These are phyloP conservation scores for Odontesthes bonariensis DNA, from an alignment of 2,113 vertebrate species.

Conservation along the genomic window DNA sequence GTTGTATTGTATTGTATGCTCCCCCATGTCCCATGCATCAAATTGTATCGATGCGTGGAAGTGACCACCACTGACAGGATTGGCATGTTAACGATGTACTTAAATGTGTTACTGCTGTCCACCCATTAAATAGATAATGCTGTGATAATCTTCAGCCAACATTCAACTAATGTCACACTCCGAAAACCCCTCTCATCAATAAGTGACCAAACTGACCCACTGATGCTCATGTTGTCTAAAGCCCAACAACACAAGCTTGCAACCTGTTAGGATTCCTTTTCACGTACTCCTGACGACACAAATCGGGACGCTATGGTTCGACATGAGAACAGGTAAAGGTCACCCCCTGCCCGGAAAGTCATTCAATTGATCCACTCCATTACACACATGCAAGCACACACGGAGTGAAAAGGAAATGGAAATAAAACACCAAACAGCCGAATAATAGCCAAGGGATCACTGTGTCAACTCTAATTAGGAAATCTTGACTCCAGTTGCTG, in stretches of 20 bases:
- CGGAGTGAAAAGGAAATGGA: constrained; percentile 23
- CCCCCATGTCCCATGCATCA: too few relatives aligned
- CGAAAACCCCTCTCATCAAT: constrained; percentile 44
- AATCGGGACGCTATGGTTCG: constrained; percentile 20
- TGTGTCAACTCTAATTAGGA: constrained; percentile 53
- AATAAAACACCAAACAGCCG: constrained; percentile 43
- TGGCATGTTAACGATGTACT: not conserved
- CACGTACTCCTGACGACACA: constrained; percentile 32
- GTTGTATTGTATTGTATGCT: too few relatives aligned
- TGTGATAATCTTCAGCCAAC: constrained; percentile 43
- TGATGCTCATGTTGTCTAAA: constrained; percentile 18
- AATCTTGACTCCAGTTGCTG: constrained; percentile 19
- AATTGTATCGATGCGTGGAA: not conserved
- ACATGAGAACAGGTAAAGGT: constrained; percentile 61
- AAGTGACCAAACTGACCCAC: constrained; percentile 36
- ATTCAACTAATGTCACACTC: constrained; percentile 52
- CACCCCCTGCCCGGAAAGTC: constrained; percentile 36
- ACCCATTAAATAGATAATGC: constrained; percentile 12
- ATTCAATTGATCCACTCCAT: constrained; percentile 57
- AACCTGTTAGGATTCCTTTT: constrained; percentile 25
- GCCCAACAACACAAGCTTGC: not conserved
- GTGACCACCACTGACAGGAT: not conserved
- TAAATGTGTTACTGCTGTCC: not conserved
- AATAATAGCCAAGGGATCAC: constrained; percentile 41
- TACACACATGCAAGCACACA: constrained; percentile 32